Evolutionary conservation across 37 sponge, comb jelly and placozoan genomes (phyloP), one percentile per base, ranked within the genome.

Genomic region (Amphimedon queenslandica): DNA sequence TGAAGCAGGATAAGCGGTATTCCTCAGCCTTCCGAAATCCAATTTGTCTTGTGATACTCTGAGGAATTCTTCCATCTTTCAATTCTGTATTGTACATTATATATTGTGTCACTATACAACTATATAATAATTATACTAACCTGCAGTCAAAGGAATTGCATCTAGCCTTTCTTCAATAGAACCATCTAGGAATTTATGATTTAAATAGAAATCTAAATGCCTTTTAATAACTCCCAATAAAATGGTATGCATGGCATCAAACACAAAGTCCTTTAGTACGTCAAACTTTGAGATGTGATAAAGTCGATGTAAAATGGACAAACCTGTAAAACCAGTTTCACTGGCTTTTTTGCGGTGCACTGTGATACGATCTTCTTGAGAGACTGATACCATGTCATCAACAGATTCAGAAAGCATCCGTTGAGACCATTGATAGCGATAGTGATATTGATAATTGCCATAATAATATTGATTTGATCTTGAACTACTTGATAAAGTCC

Each of bases 21-120:
- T 80, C 81, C 63, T 80, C 73, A 27, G 81, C 73, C 67, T 80
- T 80, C 66, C 66, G 72, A 42, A 51, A 72, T 33, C 73, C 81
- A 43, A 80, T 23, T n/a, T 71, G 27, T 41, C 27, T n/a, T 32
- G 63, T 70, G 35, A 79, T 60, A 30, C 63, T 64, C 25, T 57
- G n/a, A n/a, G 80, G 80, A 47, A 71, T 25, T 80, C 80, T 60
- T 10, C 72, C 80, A 80, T 29, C 35, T 29, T 80, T 80, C 47
- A 80, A 42, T 63, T 71, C 80, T 80, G 47, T 29, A 39, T 23
- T n/a, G 20, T 37, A 36, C 39, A 42, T 16, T 25, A 42, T n/a
- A 23, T 3, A 20, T 40, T 69, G 3, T 24, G 35, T 27, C 39
- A 70, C 20, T 25, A 69, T 37, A 29, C 66, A 35, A 23, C 21